Conservation (phyloP, 2,797 vertebrate species). For the Crax fasciolata region DNA sequence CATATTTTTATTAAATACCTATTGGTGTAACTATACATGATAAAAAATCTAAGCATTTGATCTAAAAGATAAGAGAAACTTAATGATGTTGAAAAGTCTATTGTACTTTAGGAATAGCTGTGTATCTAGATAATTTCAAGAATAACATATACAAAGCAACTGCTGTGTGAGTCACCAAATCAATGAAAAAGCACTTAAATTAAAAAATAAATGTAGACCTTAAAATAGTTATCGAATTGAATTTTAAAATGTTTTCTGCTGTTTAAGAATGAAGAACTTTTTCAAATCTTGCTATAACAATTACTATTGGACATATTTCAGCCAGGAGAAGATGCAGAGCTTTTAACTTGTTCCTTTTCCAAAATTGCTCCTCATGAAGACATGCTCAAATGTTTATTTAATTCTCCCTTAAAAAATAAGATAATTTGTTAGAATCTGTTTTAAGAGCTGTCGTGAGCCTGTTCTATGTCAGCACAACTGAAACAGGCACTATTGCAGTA, state of each 20-base stretch:
- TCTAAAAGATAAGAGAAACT: background rate
- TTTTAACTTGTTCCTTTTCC: background rate
- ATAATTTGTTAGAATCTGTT: background rate
- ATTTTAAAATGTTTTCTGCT: background rate
- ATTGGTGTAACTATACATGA: background rate
- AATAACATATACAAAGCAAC: background rate
- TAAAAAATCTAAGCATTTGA: background rate
- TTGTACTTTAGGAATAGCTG: background rate
- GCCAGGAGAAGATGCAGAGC: background rate
- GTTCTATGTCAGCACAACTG: background rate
- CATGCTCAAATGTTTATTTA: background rate
- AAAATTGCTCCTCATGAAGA: background rate
- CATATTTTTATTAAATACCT: background rate
- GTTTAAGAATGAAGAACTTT: background rate
- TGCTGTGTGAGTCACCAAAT: background rate
- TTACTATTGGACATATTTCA: background rate
- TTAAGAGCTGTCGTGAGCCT: background rate
- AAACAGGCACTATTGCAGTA: background rate
- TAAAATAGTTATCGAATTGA: background rate
- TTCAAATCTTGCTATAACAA: background rate
- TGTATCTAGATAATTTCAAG: background rate
- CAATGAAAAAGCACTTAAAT: background rate
- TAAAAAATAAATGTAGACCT: background rate
- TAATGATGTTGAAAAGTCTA: background rate
- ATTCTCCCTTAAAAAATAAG: background rate